Evolutionary conservation across 2,113 vertebrate genomes (phyloP), one percentile per base, ranked within the genome.

Genomic region (Strix aluco): DNA sequence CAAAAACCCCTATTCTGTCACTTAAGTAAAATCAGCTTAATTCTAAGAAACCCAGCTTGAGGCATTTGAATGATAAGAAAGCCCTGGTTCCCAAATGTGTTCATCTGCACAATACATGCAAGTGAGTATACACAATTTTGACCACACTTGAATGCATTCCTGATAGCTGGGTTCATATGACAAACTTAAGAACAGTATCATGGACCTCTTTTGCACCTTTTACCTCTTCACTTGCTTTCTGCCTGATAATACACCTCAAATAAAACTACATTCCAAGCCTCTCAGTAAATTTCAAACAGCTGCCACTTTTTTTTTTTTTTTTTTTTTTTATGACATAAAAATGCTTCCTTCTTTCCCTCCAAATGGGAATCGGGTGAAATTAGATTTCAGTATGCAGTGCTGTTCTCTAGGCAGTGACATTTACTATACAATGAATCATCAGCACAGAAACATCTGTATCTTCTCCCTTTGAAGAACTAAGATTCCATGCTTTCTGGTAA

Each of bases 401-500:
- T 80, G 49, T 46, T 96, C 62, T 96, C 44, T 54, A 78, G 38
- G 29, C 75, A 84, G 44, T 81, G 91, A 92, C 70, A 89, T 94
- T 94, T 92, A 75, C 88, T 61, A 66, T 62, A 65, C 5, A 1
- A 91, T 61, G 91, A 96, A 94, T 91, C 83, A 95, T 5, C 52
- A 89, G 34, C 15, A 74, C 54, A 75, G 73, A 89, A 96, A 97
- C 95, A 97, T 91, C 91, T 95, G 80, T 78, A 93, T 71, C 49
- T 85, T 89, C 89, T 69, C 77, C 25, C 57, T 87, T 87, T 91
- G 94, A 94, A 92, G 70, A 94, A 59, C 13, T 13, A 59, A 46
- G 58, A 96, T 74, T 96, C 69, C n/a, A 49, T 51, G 36, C 36
- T 81, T 89, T 89, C 81, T 89, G 57, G 49, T 77, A 47, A 95